Conservation (phyloP, 2,888 invertebrate species). For the Drosophila parthenogenetica region DNA sequence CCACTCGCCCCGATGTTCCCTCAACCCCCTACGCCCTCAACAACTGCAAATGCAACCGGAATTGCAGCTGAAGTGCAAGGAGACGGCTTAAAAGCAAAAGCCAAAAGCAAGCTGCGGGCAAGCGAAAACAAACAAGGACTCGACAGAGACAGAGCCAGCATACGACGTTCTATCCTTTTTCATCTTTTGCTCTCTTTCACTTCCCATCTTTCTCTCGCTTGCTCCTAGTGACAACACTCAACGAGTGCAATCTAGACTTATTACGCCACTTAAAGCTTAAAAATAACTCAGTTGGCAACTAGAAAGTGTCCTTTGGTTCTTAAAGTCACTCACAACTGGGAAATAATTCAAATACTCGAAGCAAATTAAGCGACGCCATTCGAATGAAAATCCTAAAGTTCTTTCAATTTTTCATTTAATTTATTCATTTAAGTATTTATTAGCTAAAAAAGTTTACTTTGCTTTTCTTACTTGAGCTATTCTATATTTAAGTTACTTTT, state of each 20-base stretch:
- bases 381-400: too few relatives aligned
- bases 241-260: constrained; percentile 69
- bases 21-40: background rate
- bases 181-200: background rate
- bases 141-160: background rate
- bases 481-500: too few relatives aligned
- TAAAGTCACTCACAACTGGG: background rate
- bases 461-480: too few relatives aligned
- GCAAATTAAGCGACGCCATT: background rate
- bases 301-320: background rate
- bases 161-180: background rate
- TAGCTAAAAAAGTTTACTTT: too few relatives aligned
- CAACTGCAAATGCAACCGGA: constrained; percentile 8
- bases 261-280: constrained; percentile 79
- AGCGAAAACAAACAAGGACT: constrained; percentile 63
- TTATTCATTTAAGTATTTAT: too few relatives aligned
- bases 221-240: constrained; percentile 25
- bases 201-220: background rate
- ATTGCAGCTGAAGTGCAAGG: constrained; percentile 17
- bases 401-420: too few relatives aligned
- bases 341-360: background rate
- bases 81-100: constrained; percentile 70
- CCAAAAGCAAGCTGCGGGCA: constrained; percentile 73
- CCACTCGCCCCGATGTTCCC: too few relatives aligned
- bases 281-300: constrained; percentile 46